phyloP scores from a whole-genome alignment of 1,140 invertebrate species.

The Cheumatopsyche charites region DNA sequence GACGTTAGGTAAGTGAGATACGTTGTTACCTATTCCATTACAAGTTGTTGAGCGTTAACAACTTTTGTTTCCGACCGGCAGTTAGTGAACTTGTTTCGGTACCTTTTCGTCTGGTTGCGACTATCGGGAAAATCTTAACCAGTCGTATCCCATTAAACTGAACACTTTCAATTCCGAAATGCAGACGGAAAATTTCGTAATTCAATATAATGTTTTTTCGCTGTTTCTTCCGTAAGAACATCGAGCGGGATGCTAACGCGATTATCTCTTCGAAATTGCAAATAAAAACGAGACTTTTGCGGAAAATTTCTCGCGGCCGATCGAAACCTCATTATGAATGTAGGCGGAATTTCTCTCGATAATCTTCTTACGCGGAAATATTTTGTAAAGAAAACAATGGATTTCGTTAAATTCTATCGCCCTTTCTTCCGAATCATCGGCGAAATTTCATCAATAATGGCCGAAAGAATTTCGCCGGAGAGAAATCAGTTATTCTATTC shows the following conservation, averaged over 20 bases:
- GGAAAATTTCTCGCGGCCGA: not conserved
- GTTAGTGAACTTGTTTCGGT: slow-evolving; percentile 30
- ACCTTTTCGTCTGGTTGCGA: not conserved
- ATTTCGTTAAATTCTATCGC: slow-evolving; percentile 18
- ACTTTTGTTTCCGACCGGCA: slow-evolving; percentile 39
- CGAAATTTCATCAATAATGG: slow-evolving; percentile 12
- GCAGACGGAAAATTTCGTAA: not conserved
- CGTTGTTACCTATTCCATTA: slow-evolving; percentile 40
- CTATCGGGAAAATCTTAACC: not conserved
- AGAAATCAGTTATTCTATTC: slow-evolving; percentile 30
- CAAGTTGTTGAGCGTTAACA: slow-evolving; percentile 41
- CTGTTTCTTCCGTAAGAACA: too few species aligned
- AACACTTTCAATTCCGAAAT: not conserved
- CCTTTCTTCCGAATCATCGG: slow-evolving; percentile 18
- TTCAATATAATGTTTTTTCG: not conserved
- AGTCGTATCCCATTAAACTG: slow-evolving; percentile 15
- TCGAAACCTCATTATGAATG: slow-evolving; percentile 26
- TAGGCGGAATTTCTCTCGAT: not conserved
- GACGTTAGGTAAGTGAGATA: slow-evolving; percentile 27
- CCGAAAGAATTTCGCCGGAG: not conserved
- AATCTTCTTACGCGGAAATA: slow-evolving; percentile 20
- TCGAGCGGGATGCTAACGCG: not conserved
- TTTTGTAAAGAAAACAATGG: slow-evolving; percentile 28
- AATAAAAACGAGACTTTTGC: not conserved
- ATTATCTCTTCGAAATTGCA: slow-evolving; percentile 12